Evolutionary conservation across 1,140 invertebrate genomes (phyloP).

Genomic region (Drosophila kanapiae): DNA sequence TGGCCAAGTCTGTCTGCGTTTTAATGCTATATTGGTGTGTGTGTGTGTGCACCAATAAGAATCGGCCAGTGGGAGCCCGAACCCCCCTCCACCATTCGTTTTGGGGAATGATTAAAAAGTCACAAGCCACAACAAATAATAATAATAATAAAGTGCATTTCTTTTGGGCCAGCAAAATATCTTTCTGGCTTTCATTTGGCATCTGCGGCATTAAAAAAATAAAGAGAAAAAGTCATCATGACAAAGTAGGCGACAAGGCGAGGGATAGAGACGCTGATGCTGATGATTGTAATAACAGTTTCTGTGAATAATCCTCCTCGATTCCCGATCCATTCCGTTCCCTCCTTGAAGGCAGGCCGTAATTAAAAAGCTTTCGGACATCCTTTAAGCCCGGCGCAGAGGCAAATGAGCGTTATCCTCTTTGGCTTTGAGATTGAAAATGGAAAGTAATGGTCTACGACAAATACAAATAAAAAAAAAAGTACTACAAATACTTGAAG

Average conservation of each 20-base stretch:
- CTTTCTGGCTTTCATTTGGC: conserved; percentile 37
- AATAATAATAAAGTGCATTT: conserved; percentile 81
- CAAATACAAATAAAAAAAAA: background rate
- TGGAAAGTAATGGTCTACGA: conserved; percentile 18
- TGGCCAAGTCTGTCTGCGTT: conserved; percentile 35
- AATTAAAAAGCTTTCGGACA: conserved; percentile 78
- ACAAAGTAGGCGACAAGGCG: conserved; percentile 75
- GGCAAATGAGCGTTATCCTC: conserved; percentile 10
- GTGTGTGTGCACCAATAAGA: conserved; percentile 62
- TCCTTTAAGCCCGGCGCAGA: conserved; percentile 9
- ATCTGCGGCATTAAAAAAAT: conserved; percentile 59
- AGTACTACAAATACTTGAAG: conserved; percentile 3
- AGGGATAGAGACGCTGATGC: conserved; percentile 44
- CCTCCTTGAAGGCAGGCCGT: conserved; percentile 62
- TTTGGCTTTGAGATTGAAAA: conserved; percentile 32
- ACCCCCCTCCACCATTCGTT: background rate
- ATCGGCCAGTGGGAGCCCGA: conserved; percentile 23
- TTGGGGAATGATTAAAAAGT: conserved; percentile 71
- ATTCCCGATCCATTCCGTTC: conserved; percentile 53
- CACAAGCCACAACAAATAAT: conserved; percentile 64
- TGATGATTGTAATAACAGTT: conserved; percentile 79
- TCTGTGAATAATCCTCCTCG: conserved; percentile 60
- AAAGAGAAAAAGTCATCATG: conserved; percentile 67
- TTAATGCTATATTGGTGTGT: conserved; percentile 18
- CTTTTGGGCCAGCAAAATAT: conserved; percentile 40